A percentile compares a stretch with the other conserved stretches of the same genome.
Conservation (phyloP, 1,140 invertebrate species). For the Euglossa dilemma region DNA sequence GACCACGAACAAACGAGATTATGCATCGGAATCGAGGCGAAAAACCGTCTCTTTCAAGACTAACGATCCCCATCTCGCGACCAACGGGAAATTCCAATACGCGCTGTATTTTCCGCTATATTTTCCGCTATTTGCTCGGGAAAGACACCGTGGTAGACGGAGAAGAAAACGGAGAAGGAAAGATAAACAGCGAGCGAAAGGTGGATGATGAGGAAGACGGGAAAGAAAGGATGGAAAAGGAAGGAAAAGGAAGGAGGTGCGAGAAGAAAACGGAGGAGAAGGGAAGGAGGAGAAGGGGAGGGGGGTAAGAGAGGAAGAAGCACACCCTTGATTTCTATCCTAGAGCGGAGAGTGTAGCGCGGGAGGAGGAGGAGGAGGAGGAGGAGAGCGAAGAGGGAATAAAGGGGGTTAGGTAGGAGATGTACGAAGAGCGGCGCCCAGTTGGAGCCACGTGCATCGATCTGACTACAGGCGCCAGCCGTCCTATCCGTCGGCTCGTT, state of each 20-base stretch:
- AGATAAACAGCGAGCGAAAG: not conserved
- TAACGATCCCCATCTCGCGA: not conserved
- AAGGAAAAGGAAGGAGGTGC: not conserved
- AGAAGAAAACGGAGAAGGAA: no score
- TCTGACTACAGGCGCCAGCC: slow-evolving; percentile 82
- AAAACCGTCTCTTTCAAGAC: no score
- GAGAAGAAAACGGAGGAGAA: not conserved
- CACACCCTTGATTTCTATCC: slow-evolving; percentile 70
- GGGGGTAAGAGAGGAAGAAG: slow-evolving; percentile 40
- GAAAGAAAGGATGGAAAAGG: not conserved
- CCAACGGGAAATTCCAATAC: not conserved
- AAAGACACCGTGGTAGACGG: no score
- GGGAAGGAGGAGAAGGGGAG: not conserved
- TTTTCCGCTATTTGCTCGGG: no score
- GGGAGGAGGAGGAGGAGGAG: slow-evolving; percentile 70
- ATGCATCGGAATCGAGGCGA: not conserved
- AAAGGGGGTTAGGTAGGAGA: slow-evolving; percentile 78
- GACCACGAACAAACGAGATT: not conserved
- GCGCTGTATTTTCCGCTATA: no score
- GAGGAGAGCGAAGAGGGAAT: slow-evolving; percentile 77
- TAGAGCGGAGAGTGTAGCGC: slow-evolving; percentile 64
- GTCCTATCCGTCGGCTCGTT: slow-evolving; percentile 82
- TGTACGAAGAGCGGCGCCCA: slow-evolving; percentile 82
- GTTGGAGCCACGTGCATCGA: slow-evolving; percentile 83
- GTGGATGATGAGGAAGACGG: no score